Evolutionary conservation across 37 sponge, comb jelly and placozoan species (phyloP), one percentile per base, ranked within the genome.

Genomic region (Geodia barretti): DNA sequence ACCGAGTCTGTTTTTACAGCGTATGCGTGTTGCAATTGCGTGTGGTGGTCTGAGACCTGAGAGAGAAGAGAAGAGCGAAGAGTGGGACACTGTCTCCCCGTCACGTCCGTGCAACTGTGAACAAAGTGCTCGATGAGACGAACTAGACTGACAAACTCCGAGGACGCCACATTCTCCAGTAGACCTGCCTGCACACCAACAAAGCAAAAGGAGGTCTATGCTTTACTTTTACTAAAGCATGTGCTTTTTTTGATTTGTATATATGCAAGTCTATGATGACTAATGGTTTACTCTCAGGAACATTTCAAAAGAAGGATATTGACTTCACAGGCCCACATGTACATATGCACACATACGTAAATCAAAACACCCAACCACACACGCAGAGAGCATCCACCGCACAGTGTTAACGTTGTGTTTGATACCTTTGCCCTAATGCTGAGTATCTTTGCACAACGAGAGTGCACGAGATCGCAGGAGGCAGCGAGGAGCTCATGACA

Each of bases 401-500:
- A n/a, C n/a, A n/a, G n/a, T n/a, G n/a, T n/a, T n/a, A n/a, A n/a
- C n/a, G n/a, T n/a, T n/a, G n/a, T n/a, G n/a, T n/a, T n/a, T n/a
- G n/a, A n/a, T 47, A 90, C 93, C 86, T 83, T 95, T 34, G 93
- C 88, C 36, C 94, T 81, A 24, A 97, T 73, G 24, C 67, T 84
- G 28, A 97, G 75, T 36, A 97, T 40, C 76, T 95, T 92, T 28
- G 93, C 83, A 75, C 95, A 97, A 33, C 98, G 82, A 9, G 86
- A 72, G 47, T 97, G 98, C 23, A 89, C 66, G 26, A 92, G 79
- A 60, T 92, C 91, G 78, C 93, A 93, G 9, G 87, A 81, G 8
- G 90, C 74, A 62, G 67, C 42, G 38, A 95, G 39, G 36, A 95
- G 34, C 77, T 94, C 90, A 8, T 83, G 70, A 41, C 92, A 88